Evolutionary conservation across 2,113 vertebrate species (phyloP).

Genomic region (Serranochromis macrocephalus): DNA sequence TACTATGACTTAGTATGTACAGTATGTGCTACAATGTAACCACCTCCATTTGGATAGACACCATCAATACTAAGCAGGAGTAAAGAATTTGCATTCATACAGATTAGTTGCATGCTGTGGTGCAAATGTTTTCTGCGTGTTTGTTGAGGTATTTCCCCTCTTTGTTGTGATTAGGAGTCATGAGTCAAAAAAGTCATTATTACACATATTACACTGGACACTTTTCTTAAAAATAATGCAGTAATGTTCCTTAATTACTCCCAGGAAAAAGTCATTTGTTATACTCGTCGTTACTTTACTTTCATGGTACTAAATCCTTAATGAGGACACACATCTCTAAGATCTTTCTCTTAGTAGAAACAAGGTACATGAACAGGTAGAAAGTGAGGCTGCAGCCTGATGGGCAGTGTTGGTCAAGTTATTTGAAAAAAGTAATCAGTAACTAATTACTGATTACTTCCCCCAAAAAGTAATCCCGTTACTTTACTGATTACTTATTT

Average conservation of each 20-base stretch:
- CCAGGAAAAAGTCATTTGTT: neutral
- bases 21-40: neutral
- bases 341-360: neutral
- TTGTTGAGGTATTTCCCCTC: neutral
- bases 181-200: neutral
- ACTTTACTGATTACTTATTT: too few species aligned
- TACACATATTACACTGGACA: neutral
- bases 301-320: neutral
- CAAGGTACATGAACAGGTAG: neutral
- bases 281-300: neutral
- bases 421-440: too few species aligned
- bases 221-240: neutral
- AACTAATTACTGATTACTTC: too few species aligned
- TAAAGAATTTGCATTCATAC: neutral
- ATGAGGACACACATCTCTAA: neutral
- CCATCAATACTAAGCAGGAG: neutral
- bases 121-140: neutral
- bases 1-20: neutral
- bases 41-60: accelerated
- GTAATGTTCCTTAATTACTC: neutral
- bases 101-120: neutral
- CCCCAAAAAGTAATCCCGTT: too few species aligned
- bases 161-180: neutral
- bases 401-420: neutral
- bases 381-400: neutral